Percentiles rank a stretch among this genome's conserved stretches.
Conservation (phyloP, 2,888 invertebrate species). For the Siphlonurus alternatus region DNA sequence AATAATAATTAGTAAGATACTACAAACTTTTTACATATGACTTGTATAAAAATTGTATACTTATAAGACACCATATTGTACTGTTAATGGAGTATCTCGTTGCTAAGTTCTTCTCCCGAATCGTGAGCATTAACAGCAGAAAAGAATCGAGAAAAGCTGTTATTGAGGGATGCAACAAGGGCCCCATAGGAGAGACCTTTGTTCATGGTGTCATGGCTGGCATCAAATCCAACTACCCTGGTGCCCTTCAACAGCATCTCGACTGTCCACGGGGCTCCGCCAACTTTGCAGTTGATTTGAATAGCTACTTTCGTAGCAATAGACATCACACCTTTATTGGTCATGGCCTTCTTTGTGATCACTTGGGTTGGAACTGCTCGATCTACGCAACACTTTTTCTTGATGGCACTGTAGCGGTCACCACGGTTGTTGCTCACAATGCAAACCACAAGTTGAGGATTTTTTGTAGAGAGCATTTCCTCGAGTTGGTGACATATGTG, state of each 20-base stretch:
- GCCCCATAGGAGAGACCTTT: constrained; percentile 40
- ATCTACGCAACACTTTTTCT: constrained; percentile 70
- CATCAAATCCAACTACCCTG: constrained; percentile 81
- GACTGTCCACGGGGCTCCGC: constrained; percentile 77
- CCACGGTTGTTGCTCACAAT: constrained; percentile 47
- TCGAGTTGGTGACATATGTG: constrained; percentile 44
- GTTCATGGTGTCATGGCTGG: constrained; percentile 63
- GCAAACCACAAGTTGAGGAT: constrained; percentile 38
- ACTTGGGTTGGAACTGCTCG: constrained; percentile 36
- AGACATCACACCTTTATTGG: constrained; percentile 47
- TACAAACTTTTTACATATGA: no score
- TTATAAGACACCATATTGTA: no score
- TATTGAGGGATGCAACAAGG: constrained; percentile 53
- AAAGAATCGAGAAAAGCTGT: constrained; percentile 45
- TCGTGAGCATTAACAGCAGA: constrained; percentile 54
- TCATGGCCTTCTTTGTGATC: constrained; percentile 34
- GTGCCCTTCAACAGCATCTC: constrained; percentile 44
- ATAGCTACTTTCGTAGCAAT: constrained; percentile 85
- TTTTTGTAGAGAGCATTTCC: constrained; percentile 34
- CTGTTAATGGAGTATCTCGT: no score
- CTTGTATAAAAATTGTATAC: no score
- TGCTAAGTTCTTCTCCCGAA: constrained; percentile 58
- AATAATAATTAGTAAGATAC: no score
- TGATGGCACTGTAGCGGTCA: constrained; percentile 72
- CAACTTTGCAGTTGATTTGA: constrained; percentile 78